A percentile compares a stretch with the other conserved stretches of the same genome.
Conservation (phyloP, 2,888 invertebrate genomes). For the Tethea ocularis region DNA sequence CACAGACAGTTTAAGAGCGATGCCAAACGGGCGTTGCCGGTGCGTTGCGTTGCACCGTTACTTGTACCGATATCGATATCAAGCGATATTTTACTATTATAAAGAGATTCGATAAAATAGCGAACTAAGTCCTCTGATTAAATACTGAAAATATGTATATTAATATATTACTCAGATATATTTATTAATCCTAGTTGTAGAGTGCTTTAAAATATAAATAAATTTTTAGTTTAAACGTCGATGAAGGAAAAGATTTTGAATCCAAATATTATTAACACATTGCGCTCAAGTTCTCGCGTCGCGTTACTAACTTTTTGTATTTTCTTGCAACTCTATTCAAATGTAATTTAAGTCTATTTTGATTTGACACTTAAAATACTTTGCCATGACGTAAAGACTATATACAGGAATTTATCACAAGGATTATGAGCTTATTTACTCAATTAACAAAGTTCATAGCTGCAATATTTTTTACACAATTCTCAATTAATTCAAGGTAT, state of each 20-base stretch:
- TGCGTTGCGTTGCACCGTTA: no score
- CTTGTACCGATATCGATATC: neutral
- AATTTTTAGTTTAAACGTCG: neutral
- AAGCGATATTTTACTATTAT: neutral
- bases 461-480: no score
- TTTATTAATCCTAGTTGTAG: neutral
- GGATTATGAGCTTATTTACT: no score
- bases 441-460: no score
- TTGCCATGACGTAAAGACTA: no score
- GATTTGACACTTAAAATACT: neutral
- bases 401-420: no score
- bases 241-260: no score
- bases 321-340: neutral
- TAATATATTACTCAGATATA: neutral
- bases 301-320: no score
- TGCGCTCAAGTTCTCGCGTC: no score
- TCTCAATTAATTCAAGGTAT: no score
- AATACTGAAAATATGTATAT: conserved; percentile 4
- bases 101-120: neutral
- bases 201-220: neutral
- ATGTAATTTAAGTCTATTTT: neutral
- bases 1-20: no score
- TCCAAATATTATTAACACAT: no score
- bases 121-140: neutral
- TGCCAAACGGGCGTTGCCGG: neutral